phyloP scores from a whole-genome alignment of 2,888 invertebrate species.

The Thymelicus lineola region DNA sequence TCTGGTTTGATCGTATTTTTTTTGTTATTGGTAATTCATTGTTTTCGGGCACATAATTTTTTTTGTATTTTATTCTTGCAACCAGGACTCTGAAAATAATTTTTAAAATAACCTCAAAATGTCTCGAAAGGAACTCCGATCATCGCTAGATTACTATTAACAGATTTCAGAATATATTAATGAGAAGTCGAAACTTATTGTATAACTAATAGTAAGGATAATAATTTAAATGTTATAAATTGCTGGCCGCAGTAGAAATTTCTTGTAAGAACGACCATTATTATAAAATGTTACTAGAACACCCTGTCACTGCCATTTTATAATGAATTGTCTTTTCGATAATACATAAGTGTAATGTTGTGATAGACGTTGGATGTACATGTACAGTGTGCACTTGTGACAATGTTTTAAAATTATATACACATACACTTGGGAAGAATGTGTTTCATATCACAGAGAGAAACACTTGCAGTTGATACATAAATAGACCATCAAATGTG shows the following conservation, averaged over 20 bases:
- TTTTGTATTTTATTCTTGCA: too few relatives aligned
- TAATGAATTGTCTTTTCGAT: slow-evolving; percentile 24
- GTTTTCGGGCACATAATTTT: too few relatives aligned
- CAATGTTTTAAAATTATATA: neutral
- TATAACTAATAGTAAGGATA: neutral
- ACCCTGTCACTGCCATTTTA: slow-evolving; percentile 30
- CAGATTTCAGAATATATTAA: neutral
- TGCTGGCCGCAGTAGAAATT: neutral
- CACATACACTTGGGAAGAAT: neutral
- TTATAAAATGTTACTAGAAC: neutral
- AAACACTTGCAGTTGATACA: slow-evolving; percentile 14
- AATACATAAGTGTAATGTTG: slow-evolving; percentile 9
- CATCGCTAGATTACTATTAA: neutral
- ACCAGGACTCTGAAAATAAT: too few relatives aligned
- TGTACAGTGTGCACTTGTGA: slow-evolving; percentile 23
- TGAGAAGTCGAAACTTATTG: neutral
- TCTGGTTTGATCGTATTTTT: too few relatives aligned
- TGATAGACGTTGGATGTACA: slow-evolving; percentile 27
- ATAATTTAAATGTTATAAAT: neutral
- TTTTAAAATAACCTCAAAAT: too few relatives aligned
- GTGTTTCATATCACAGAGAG: neutral
- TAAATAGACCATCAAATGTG: too few relatives aligned
- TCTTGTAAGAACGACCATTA: neutral
- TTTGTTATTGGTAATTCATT: too few relatives aligned
- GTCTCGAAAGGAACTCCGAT: neutral